phyloP scores from a whole-genome alignment of 2,888 invertebrate genomes.

The Diarsia rubi region DNA sequence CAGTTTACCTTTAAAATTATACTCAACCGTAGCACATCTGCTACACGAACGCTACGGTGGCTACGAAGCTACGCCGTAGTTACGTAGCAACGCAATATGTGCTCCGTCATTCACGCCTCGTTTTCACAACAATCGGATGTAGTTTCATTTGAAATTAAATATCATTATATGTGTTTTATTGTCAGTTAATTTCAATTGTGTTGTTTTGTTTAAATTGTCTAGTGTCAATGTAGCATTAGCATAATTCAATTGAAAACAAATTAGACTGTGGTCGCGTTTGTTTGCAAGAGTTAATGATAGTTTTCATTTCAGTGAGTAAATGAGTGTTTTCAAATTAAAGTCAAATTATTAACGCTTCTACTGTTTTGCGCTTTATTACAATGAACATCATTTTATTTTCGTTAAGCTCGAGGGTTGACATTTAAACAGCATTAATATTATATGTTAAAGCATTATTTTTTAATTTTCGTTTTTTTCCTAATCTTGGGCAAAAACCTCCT shows the following conservation, averaged over 20 bases:
- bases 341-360: background rate
- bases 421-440: background rate
- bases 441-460: background rate
- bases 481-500: too few species aligned
- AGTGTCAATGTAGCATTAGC: background rate
- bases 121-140: conserved; percentile 36
- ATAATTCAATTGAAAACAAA: conserved; percentile 13
- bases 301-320: background rate
- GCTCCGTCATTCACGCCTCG: conserved; percentile 59
- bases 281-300: background rate
- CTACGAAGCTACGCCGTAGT: conserved; percentile 52
- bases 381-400: too few species aligned
- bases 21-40: conserved; percentile 65
- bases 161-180: conserved; percentile 3
- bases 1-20: conserved; percentile 23
- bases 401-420: background rate
- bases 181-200: conserved; percentile 14
- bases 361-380: too few species aligned
- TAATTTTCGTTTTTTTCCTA: too few species aligned
- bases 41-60: conserved; percentile 54
- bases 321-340: background rate
- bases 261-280: background rate
- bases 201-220: conserved; percentile 7
- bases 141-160: conserved; percentile 37
- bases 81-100: conserved; percentile 62